A percentile compares a stretch with the other conserved stretches of the same genome.
phyloP scores from a whole-genome alignment of 2,888 invertebrate species.

The Endotricha flammealis region DNA sequence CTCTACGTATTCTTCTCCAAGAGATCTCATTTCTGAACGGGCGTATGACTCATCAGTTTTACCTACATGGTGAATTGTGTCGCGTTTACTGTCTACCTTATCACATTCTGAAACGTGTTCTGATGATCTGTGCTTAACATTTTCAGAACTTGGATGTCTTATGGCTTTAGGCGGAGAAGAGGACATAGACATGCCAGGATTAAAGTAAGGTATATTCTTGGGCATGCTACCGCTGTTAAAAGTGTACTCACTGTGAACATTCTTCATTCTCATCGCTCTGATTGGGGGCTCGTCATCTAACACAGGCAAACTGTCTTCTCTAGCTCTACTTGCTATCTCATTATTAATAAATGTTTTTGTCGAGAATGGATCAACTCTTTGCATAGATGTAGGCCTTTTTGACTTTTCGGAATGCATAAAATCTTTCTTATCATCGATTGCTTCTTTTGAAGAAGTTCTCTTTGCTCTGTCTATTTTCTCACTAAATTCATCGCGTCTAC shows the following conservation, averaged over 20 bases:
- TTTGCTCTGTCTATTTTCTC: slow-evolving; percentile 53
- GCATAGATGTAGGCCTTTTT: slow-evolving; percentile 58
- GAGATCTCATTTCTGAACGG: slow-evolving; percentile 53
- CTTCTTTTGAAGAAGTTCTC: slow-evolving; percentile 57
- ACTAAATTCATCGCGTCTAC: slow-evolving; percentile 58
- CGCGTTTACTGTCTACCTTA: slow-evolving; percentile 48
- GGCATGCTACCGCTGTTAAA: slow-evolving; percentile 69
- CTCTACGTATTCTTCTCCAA: slow-evolving; percentile 66
- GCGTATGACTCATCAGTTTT: slow-evolving; percentile 60
- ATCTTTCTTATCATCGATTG: slow-evolving; percentile 53
- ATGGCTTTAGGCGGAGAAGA: slow-evolving; percentile 62
- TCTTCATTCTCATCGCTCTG: slow-evolving; percentile 55
- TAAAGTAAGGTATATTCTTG: slow-evolving; percentile 64
- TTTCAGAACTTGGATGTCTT: slow-evolving; percentile 64
- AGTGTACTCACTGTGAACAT: slow-evolving; percentile 50
- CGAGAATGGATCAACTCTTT: slow-evolving; percentile 56
- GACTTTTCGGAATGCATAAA: slow-evolving; percentile 53
- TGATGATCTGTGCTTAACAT: slow-evolving; percentile 59
- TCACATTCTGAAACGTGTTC: slow-evolving; percentile 59
- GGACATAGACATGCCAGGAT: slow-evolving; percentile 48
- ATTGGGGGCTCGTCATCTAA: slow-evolving; percentile 57
- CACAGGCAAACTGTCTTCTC: slow-evolving; percentile 46
- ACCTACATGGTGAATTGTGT: slow-evolving; percentile 39
- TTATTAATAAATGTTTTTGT: slow-evolving; percentile 65
- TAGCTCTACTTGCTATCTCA: slow-evolving; percentile 45